phyloP scores from a whole-genome alignment of 2,797 vertebrate genomes.

The Acanthiza pusilla region DNA sequence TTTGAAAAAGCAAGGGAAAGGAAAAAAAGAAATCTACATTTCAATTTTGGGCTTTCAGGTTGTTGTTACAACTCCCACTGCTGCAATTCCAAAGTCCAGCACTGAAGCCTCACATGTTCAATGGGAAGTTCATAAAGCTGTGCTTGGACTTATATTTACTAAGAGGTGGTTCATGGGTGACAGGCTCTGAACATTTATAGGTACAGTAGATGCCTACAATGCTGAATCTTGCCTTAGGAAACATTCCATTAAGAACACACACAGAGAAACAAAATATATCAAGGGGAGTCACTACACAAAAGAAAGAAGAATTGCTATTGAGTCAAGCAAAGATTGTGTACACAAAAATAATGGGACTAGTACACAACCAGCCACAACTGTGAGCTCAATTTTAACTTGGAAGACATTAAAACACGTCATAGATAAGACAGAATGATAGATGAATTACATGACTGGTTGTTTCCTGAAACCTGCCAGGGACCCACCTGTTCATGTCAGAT shows the following conservation, averaged over 20 bases:
- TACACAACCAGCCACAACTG: background rate
- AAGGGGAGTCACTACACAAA: background rate
- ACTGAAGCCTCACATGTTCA: background rate
- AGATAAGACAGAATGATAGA: background rate
- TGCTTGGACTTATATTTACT: background rate
- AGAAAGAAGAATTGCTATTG: background rate
- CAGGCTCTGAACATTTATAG: background rate
- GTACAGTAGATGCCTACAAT: background rate
- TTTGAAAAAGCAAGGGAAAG: background rate
- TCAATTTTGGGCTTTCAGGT: background rate
- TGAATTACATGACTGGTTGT: background rate
- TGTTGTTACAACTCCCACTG: background rate
- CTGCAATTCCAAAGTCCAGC: background rate
- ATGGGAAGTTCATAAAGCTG: background rate
- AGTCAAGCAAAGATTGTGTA: background rate
- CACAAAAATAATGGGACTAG: background rate
- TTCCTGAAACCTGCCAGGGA: slow-evolving; percentile 34
- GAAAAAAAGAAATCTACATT: background rate
- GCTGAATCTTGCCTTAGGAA: background rate
- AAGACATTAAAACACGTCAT: background rate
- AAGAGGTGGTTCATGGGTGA: background rate
- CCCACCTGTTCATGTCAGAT: background rate
- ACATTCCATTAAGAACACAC: background rate
- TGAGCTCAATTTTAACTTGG: background rate
- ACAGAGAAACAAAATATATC: background rate